Percentiles rank a stretch among this genome's conserved stretches.
These are phyloP conservation scores for Boleophthalmus pectinirostris DNA, from an alignment of 2,113 vertebrate genomes.

Conservation along the genomic window DNA sequence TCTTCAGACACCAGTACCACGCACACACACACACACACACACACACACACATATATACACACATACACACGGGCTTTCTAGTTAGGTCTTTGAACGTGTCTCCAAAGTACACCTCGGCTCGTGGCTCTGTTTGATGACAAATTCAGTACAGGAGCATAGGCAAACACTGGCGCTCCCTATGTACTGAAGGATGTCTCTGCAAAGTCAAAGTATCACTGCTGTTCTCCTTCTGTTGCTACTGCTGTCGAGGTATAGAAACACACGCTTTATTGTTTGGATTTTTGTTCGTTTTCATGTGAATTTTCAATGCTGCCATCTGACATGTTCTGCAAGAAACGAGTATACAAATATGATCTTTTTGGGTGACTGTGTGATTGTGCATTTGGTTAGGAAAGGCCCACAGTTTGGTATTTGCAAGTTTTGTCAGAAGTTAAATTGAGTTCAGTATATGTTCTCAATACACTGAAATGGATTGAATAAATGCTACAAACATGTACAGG, in stretches of 20 bases:
- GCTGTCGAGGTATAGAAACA: conserved; percentile 16
- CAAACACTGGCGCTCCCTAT: conserved; percentile 24
- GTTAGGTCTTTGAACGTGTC: conserved; percentile 42
- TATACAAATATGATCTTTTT: background rate
- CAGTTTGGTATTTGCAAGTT: background rate
- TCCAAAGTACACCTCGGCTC: conserved; percentile 39
- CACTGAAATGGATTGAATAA: background rate
- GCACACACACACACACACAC: conserved; percentile 6
- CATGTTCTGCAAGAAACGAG: too few species aligned
- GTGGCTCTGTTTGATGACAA: conserved; percentile 59
- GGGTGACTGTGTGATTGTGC: background rate
- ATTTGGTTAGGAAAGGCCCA: background rate
- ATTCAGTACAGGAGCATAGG: conserved; percentile 43
- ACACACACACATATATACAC: conserved; percentile 12
- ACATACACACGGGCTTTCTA: conserved; percentile 19
- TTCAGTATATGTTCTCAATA: background rate
- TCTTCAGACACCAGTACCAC: conserved; percentile 34
- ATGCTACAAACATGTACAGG: background rate
- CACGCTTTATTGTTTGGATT: conserved; percentile 6
- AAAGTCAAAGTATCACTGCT: conserved; percentile 21
- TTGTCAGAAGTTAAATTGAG: background rate
- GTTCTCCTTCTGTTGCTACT: conserved; percentile 13
- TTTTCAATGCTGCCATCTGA: conserved; percentile 10
- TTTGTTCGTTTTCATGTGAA: conserved; percentile 6
- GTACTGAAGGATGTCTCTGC: conserved; percentile 15